Conservation (phyloP, 2,113 vertebrate genomes). For the Myanophis thanlyinensis region DNA sequence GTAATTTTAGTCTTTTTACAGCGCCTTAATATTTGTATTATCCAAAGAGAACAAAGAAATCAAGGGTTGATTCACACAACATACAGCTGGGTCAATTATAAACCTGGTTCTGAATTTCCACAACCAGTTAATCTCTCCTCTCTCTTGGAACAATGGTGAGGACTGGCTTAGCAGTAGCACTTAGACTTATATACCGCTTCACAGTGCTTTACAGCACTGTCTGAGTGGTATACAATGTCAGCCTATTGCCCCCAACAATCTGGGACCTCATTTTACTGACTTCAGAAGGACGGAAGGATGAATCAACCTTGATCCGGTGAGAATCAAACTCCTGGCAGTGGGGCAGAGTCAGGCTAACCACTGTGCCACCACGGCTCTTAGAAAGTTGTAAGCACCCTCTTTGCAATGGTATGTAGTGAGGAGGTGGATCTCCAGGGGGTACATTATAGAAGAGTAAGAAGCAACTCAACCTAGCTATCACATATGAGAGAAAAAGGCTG, state of each 20-base stretch:
- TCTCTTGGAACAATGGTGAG: not conserved
- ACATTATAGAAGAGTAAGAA: not conserved
- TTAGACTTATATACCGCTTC: not conserved
- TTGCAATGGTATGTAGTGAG: not conserved
- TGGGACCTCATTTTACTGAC: not conserved
- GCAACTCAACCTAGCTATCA: not conserved
- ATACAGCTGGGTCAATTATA: not conserved
- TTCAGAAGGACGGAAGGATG: not conserved
- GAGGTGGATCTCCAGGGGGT: not conserved
- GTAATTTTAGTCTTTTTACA: not conserved
- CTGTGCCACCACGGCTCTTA: not conserved
- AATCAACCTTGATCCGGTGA: not conserved
- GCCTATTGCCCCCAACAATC: not conserved
- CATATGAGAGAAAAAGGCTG: not conserved
- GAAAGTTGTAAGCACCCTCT: not conserved
- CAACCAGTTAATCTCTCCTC: not conserved
- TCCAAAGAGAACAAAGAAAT: not conserved
- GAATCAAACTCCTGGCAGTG: not conserved
- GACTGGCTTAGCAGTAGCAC: not conserved
- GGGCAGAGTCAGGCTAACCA: not conserved
- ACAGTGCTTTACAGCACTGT: not conserved
- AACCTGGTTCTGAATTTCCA: not conserved
- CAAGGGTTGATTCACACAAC: not conserved
- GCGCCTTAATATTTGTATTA: not conserved
- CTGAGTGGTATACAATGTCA: not conserved